Conservation (phyloP, 2,888 invertebrate genomes). For the Uloborus plumipes region DNA sequence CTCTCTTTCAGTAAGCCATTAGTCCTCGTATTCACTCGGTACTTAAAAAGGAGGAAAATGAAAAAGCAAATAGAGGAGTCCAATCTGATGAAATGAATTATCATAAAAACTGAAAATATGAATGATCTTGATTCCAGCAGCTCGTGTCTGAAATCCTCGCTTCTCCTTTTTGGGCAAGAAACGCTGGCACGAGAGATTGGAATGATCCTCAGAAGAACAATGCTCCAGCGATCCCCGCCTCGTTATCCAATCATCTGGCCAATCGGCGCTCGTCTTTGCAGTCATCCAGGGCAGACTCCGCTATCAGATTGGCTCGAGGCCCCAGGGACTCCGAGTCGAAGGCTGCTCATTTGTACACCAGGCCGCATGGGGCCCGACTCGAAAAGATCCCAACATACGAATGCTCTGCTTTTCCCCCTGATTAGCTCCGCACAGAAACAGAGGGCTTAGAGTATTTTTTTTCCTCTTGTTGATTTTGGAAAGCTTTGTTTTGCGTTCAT, state of each 20-base stretch:
- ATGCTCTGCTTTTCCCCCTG: conserved; percentile 8
- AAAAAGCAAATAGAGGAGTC: no score
- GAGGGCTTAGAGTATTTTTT: background rate
- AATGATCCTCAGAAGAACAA: conserved; percentile 8
- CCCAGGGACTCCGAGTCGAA: conserved; percentile 10
- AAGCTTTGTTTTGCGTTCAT: conserved; percentile 2
- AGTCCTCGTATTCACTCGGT: no score
- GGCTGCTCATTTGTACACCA: conserved; percentile 21
- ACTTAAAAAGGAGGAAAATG: no score
- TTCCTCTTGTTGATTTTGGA: background rate
- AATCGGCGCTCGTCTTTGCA: conserved; percentile 20
- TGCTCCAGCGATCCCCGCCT: conserved; percentile 10
- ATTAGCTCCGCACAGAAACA: conserved; percentile 7
- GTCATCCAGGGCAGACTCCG: conserved; percentile 15
- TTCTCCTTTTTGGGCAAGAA: no score
- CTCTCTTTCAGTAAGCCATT: no score
- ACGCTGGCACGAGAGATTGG: no score
- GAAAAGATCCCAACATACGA: conserved; percentile 9
- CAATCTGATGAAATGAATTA: no score
- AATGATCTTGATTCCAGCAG: no score
- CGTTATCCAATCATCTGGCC: conserved; percentile 25
- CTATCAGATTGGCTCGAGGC: conserved; percentile 27
- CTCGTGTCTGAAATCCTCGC: no score
- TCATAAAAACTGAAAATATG: no score
- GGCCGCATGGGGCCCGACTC: background rate